Base-by-base conservation (phyloP, 2,113 vertebrate genomes). In the Pluvianellus socialis region DNA sequence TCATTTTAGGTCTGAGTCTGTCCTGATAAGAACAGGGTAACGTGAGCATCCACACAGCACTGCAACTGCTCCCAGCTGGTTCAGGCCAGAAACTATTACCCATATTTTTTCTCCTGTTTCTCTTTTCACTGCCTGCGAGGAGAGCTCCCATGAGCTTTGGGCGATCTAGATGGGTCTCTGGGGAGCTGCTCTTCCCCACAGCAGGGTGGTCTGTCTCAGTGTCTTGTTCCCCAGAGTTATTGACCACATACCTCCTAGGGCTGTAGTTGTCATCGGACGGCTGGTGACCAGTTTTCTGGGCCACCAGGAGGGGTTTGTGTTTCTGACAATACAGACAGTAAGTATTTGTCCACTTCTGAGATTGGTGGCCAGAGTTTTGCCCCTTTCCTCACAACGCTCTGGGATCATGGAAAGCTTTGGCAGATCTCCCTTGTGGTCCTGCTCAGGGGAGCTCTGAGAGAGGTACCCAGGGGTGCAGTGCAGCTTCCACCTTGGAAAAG, bases 41-140 rank as follows among this genome's bases (percentile, higher is more conserved):
- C 16, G 14, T 8, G 40, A 47, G 17, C 27, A 62, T 28, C 22
- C 2, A 0, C 14, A 26, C 11, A 73, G 14, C 59, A 70, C 49
- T 61, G 26, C 22, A 65, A 8, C 32, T 42, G 7, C 59, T 92
- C 14, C 44, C 4, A 4, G 28, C 16, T 68, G 19, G 4, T 45
- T 56, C 17, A 24, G 28, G 28, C 13, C 44, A 65, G 40, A 65
- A 50, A 45, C 13, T 12, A 11, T 63, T 18, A 38, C 16, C 20
- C 0, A 0, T 28, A 65, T 14, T 0, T 0, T 12, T 90, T 94
- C 87, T 47, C 24, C 8, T 55, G 4, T 62, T 84, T 89, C 24
- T 68, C 11, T 44, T 56, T 70, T 47, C 58, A 71, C 24, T 63
- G 24, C 10, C 59, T 59, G 33, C 53, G 88, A 56, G 19, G 35